Evolutionary conservation across 2,888 invertebrate genomes (phyloP).

Genomic region (Andrena hattorfiana): DNA sequence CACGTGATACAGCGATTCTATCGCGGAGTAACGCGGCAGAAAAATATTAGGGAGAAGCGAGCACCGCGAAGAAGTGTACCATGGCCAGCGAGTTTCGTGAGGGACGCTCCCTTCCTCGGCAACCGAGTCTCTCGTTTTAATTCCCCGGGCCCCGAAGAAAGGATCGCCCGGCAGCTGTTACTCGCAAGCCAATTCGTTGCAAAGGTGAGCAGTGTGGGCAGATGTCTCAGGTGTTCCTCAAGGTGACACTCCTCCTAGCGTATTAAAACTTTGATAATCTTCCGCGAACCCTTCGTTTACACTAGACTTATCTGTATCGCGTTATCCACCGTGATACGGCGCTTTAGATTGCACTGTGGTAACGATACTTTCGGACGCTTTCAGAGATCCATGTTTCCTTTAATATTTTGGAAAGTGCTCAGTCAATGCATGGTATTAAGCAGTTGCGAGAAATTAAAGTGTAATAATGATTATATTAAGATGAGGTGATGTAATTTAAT

Average conservation of each 20-base stretch:
- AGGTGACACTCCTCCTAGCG: slow-evolving; percentile 9
- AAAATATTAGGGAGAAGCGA: slow-evolving; percentile 50
- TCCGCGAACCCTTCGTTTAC: neutral
- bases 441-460: too few relatives aligned
- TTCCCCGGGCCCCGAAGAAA: slow-evolving; percentile 68
- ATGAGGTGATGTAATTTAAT: too few relatives aligned
- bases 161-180: slow-evolving; percentile 74
- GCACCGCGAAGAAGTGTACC: slow-evolving; percentile 73
- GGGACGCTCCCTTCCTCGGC: slow-evolving; percentile 76
- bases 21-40: slow-evolving; percentile 13
- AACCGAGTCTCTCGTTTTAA: slow-evolving; percentile 72
- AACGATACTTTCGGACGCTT: neutral
- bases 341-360: too few relatives aligned
- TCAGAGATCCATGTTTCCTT: neutral
- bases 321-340: neutral
- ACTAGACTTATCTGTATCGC: slow-evolving; percentile 18
- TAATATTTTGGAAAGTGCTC: too few relatives aligned
- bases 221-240: slow-evolving; percentile 41
- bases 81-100: slow-evolving; percentile 74
- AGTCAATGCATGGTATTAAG: too few relatives aligned
- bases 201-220: slow-evolving; percentile 29
- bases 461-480: too few relatives aligned
- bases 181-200: slow-evolving; percentile 18
- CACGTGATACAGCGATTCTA: slow-evolving; percentile 1
- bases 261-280: slow-evolving; percentile 32